A percentile compares a stretch with the other conserved stretches of the same genome.
phyloP scores from a whole-genome alignment of 2,113 vertebrate genomes.

The Hippocampus mohnikei region DNA sequence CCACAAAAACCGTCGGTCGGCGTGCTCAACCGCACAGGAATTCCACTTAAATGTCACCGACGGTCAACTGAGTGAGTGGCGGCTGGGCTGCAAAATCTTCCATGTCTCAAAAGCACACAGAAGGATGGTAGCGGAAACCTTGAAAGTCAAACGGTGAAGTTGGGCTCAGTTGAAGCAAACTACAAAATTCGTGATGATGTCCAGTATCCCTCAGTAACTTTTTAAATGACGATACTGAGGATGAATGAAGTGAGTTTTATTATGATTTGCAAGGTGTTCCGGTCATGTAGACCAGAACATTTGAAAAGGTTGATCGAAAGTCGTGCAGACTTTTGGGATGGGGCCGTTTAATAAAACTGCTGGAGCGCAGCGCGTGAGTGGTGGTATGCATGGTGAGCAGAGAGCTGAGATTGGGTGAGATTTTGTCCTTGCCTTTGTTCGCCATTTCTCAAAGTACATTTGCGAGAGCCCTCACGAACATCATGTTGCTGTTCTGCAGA shows the following conservation, averaged over 20 bases:
- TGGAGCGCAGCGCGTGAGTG: no score
- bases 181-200: no score
- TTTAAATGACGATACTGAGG: no score
- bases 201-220: no score
- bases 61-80: background rate
- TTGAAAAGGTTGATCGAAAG: no score
- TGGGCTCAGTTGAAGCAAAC: background rate
- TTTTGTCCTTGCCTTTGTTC: background rate
- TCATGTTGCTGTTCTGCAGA: background rate
- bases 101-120: background rate
- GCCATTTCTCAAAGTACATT: background rate
- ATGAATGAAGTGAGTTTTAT: no score
- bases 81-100: background rate
- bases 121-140: background rate
- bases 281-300: no score
- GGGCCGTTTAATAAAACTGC: no score
- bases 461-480: background rate
- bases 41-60: conserved; percentile 7
- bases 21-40: background rate
- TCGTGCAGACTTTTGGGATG: no score
- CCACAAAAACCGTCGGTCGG: conserved; percentile 5
- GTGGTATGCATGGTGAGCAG: no score
- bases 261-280: no score
- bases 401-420: no score
- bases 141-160: background rate